Percentiles rank a stretch among this genome's conserved stretches.
Evolutionary conservation across 2,113 vertebrate genomes (phyloP).

Genomic region (Solea solea): DNA sequence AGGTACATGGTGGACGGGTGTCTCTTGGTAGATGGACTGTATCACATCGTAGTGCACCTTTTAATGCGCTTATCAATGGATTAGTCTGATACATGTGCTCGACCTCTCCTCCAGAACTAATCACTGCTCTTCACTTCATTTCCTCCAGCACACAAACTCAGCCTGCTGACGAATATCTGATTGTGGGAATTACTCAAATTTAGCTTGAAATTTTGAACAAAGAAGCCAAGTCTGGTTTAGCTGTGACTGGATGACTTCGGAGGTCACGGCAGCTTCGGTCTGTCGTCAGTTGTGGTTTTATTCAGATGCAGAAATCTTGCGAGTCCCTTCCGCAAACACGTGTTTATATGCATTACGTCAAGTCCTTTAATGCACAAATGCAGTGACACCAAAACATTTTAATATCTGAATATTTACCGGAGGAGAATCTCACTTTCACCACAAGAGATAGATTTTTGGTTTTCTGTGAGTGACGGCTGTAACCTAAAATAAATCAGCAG

Average conservation of each 20-base stretch:
- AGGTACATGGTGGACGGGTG: background rate
- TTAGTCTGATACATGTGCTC: slow-evolving; percentile 47
- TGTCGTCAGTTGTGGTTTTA: background rate
- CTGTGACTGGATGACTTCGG: too few relatives aligned
- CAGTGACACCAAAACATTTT: too few relatives aligned
- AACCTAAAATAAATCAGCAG: background rate
- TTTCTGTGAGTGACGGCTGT: too few relatives aligned
- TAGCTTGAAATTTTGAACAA: background rate
- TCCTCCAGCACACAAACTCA: background rate
- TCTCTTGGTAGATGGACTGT: slow-evolving; percentile 20
- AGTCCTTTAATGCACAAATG: background rate
- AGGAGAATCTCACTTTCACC: too few relatives aligned
- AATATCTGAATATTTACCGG: too few relatives aligned
- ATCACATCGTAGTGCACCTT: slow-evolving; percentile 20
- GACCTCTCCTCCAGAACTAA: slow-evolving; percentile 22
- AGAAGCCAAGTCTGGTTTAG: background rate
- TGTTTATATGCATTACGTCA: slow-evolving; percentile 10
- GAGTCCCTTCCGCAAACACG: slow-evolving; percentile 10
- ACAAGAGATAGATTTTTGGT: too few relatives aligned
- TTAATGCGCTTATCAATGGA: slow-evolving; percentile 75
- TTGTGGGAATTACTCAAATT: background rate
- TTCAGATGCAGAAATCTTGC: background rate
- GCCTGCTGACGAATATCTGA: background rate
- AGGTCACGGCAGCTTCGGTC: background rate
- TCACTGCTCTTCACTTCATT: background rate